Percentiles rank a stretch among this genome's conserved stretches.
phyloP scores from a whole-genome alignment of 2,797 vertebrate genomes.

The Sardinella longiceps region DNA sequence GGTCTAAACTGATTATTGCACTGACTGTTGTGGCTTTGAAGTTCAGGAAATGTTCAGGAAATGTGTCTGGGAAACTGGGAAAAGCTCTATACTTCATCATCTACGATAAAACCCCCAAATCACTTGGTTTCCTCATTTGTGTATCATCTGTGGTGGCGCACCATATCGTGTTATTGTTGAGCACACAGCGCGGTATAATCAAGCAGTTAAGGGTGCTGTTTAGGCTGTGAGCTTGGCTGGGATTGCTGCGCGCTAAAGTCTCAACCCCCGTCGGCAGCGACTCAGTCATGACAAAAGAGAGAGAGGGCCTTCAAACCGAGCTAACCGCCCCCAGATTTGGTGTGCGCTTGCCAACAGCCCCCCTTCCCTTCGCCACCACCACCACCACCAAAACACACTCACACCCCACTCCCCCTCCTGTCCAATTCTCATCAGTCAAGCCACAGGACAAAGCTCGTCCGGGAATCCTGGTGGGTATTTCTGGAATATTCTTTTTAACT shows the following conservation, averaged over 20 bases:
- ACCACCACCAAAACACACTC: no score
- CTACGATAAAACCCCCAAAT: background rate
- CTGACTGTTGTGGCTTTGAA: background rate
- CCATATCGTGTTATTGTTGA: background rate
- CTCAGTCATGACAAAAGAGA: background rate
- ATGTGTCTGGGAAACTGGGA: background rate
- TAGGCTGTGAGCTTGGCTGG: background rate
- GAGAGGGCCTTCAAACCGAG: background rate
- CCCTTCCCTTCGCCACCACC: background rate
- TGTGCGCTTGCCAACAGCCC: background rate
- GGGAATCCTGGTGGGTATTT: slow-evolving; percentile 64
- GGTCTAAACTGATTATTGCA: background rate
- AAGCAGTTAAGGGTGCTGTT: background rate
- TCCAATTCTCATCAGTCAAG: slow-evolving; percentile 39
- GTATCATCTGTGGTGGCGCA: background rate
- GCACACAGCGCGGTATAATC: background rate
- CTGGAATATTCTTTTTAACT: slow-evolving; percentile 51
- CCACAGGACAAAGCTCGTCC: slow-evolving; percentile 53
- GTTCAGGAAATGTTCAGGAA: slow-evolving; percentile 5
- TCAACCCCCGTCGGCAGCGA: background rate
- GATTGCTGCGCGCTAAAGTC: background rate
- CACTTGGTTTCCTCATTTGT: background rate
- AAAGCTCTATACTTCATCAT: background rate
- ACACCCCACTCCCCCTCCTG: background rate
- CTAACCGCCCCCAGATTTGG: background rate